Evolutionary conservation across 2,888 invertebrate species (phyloP), one percentile per base, ranked within the genome.

Genomic region (Clusia tigrina): DNA sequence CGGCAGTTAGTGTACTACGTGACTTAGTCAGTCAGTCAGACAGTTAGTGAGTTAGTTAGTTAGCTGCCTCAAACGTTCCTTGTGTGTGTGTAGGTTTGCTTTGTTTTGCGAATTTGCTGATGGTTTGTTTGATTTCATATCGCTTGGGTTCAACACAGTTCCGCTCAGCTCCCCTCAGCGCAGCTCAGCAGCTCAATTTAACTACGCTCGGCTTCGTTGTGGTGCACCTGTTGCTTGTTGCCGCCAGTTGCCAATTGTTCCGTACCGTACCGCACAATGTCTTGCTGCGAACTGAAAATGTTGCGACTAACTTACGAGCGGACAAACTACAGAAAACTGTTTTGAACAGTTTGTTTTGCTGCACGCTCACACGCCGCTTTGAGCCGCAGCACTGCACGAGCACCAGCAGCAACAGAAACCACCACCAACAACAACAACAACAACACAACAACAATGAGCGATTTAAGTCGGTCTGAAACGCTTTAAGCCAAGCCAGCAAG

Each of bases 191-290:
- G n/a, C n/a, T n/a, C n/a, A n/a, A n/a, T n/a, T n/a, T n/a, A n/a
- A n/a, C 42, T 10, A n/a, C 42, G n/a, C 42, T n/a, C n/a, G 6
- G 9, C n/a, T 3, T 42, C 42, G 42, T 42, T 42, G 3, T 15
- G 20, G 20, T 22, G 32, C 32, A 32, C 32, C 32, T 32, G 32
- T 32, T 32, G 32, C 32, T 12, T 9, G 6, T 32, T 32, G 32
- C 32, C 12, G 32, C 12, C 12, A 12, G 32, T 12, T 32, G 32
- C 12, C 32, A 32, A 6, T 32, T 12, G 32, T 22, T 5, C 15
- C 20, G 48, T 48, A 20, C 48, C 48, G 48, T 48, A 48, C 48
- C 48, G 48, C 48, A 20, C 48, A 48, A 20, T 6, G 48, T 48
- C 48, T 48, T 15, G 48, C 22, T 18, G 3, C 22, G 22, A 48